Evolutionary conservation across 2,888 invertebrate genomes (phyloP), one percentile per base, ranked within the genome.

Genomic region (Odontocolon sp.): DNA sequence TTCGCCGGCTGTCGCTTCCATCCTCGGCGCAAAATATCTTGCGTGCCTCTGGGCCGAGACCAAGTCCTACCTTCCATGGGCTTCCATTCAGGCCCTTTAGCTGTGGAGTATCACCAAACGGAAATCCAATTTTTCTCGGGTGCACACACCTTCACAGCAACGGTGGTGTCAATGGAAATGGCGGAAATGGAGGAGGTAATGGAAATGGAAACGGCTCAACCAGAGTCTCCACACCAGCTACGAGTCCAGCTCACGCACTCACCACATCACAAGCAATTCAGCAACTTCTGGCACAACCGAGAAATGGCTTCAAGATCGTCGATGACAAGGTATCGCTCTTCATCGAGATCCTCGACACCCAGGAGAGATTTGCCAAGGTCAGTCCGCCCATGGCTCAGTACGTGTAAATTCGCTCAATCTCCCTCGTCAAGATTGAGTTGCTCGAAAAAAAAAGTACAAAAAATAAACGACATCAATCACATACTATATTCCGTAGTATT

Each of bases 291-390:
- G 92, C 93, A 83, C 94, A 95, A 89, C 94, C 95, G 9, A 91
- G 95, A 74, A 95, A 95, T 87, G 95, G 95, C 18, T 94, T 95
- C 91, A 94, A 94, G 85, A 94, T 95, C 87, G 93, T 94, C 91
- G 95, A 95, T 87, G 95, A 95, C 91, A 95, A 95, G 88, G 93
- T 96, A 87, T 93, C 94, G 45, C 92, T 96, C 56, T 95, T 96
- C 91, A 94, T 96, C 88, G 96, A 96, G 87, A 96, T 96, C 84
- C 92, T 96, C 90, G 95, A 95, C 89, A 94, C 95, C 66, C 96
- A 96, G 92, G 95, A 95, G 89, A 92, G 94, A 88, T 94, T 96
- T 88, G 95, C 95, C 87, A 94, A 96, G 95, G 96, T 96, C 91
- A 91, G 88, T 86, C 79, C 77, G 77, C 77, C 77, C 77, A 72